Conservation (phyloP, 2,113 vertebrate genomes). For the Lathamus discolor region DNA sequence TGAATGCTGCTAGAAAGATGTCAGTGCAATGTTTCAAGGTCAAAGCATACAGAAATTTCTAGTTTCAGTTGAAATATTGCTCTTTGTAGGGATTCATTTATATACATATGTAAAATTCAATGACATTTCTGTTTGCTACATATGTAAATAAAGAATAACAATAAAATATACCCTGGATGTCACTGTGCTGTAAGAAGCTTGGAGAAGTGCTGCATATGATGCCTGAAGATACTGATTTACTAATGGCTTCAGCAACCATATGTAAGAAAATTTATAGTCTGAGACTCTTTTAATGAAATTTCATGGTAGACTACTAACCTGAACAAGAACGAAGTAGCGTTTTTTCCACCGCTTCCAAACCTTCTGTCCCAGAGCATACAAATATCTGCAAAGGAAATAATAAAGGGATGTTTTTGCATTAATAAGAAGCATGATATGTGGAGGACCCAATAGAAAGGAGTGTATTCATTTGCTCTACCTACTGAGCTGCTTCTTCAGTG, state of each 20-base stretch:
- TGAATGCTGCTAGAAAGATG: neutral
- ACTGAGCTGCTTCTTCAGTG: neutral
- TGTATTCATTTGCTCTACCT: neutral
- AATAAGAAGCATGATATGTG: neutral
- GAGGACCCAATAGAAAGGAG: neutral
- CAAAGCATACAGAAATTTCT: neutral
- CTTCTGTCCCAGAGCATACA: conserved; percentile 91
- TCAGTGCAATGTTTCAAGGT: neutral
- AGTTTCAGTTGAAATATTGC: neutral
- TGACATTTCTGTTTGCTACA: neutral
- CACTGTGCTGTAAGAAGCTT: neutral
- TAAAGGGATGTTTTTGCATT: neutral
- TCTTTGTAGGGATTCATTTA: neutral
- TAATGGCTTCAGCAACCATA: neutral
- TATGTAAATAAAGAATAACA: neutral
- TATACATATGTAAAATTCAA: neutral
- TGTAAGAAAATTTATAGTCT: rapidly evolving
- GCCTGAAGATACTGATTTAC: neutral
- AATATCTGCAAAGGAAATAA: conserved; percentile 78
- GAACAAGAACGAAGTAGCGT: conserved; percentile 96
- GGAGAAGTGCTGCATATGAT: neutral
- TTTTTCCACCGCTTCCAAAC: conserved; percentile 99
- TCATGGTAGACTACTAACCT: conserved; percentile 78
- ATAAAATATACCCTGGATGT: no score
- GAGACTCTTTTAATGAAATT: neutral